These are phyloP conservation scores for Drosophila eugracilis DNA, from an alignment of 1,140 invertebrate genomes.

Conservation along the genomic window DNA sequence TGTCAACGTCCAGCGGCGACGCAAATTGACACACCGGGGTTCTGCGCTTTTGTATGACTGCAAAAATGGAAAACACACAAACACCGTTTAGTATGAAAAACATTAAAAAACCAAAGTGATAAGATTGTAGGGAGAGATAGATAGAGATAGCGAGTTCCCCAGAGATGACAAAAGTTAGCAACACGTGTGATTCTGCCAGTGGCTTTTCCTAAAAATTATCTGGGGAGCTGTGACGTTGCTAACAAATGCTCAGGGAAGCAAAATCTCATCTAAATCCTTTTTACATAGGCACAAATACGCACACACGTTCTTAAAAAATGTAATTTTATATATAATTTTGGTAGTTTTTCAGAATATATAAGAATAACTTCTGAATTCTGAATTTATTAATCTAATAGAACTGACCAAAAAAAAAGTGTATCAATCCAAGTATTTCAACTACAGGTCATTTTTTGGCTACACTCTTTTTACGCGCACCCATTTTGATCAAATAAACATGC, in stretches of 20 bases:
- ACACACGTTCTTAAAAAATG: too few relatives aligned
- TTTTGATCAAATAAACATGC: background rate
- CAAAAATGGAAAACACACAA: constrained; percentile 59
- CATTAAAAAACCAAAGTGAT: constrained; percentile 45
- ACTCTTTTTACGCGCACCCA: background rate
- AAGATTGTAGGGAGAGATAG: constrained; percentile 60
- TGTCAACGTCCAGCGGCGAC: constrained; percentile 96
- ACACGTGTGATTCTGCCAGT: constrained; percentile 31
- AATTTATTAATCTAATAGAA: too few relatives aligned
- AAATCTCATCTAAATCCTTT: background rate
- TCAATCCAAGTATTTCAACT: background rate
- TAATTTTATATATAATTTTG: too few relatives aligned
- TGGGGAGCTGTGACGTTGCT: constrained; percentile 19
- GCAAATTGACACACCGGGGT: constrained; percentile 98
- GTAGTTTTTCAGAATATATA: too few relatives aligned
- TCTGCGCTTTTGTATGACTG: constrained; percentile 96
- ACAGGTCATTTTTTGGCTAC: constrained; percentile 1
- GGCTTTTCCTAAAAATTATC: constrained; percentile 13
- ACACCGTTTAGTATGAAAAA: constrained; percentile 53
- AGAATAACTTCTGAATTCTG: too few relatives aligned
- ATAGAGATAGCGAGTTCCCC: constrained; percentile 32
- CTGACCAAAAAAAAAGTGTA: too few relatives aligned
- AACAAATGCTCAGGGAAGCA: constrained; percentile 16
- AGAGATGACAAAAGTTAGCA: constrained; percentile 46
- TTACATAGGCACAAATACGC: background rate